Base-by-base conservation (phyloP, 2,888 invertebrate species). In the Saturnia pavonia region DNA sequence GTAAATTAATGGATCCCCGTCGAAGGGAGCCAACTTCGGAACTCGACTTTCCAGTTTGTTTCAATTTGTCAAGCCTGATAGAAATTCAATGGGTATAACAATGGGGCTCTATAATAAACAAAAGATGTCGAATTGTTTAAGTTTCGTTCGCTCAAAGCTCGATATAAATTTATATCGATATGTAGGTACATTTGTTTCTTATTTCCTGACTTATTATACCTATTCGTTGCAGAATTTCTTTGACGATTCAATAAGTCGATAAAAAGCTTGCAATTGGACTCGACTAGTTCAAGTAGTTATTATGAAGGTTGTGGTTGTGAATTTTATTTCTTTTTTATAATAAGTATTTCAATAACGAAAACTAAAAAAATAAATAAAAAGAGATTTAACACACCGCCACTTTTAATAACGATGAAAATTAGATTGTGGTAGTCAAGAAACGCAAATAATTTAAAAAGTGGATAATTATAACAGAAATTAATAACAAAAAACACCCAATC, bases 11-110 rank as follows among this genome's bases (percentile, higher is more conserved):
- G 89, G 88, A 88, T 89, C 83, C 84, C 82, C 82, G 84, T 86
- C 83, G 82, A 82, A 85, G 82, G 83, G 84, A 84, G 86, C 79
- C 78, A 87, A 91, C 84, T 91, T 88, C 79, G 80, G 74, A 86
- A 88, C 84, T 85, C 83, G 85, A 91, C 89, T 91, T 90, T 86
- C 79, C 85, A 88, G 88, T 89, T 90, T 89, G 89, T 91, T 89
- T 87, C 88, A 91, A 91, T 91, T 91, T 91, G 88, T 90, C 87
- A 86, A 81, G 81, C 83, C 82, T 88, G 88, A 90, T 90, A 82
- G 85, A 85, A 86, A 88, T 87, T 85, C 89, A 86, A 88, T 89
- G 84, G 85, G 73, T 81, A 85, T 80, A 85, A 90, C 85, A 88
- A 86, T 81, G 80, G 84, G 40, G 78, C 78, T 81, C 81, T 79